Conservation (phyloP, 2,113 vertebrate genomes). For the Lamprologus speciosus region DNA sequence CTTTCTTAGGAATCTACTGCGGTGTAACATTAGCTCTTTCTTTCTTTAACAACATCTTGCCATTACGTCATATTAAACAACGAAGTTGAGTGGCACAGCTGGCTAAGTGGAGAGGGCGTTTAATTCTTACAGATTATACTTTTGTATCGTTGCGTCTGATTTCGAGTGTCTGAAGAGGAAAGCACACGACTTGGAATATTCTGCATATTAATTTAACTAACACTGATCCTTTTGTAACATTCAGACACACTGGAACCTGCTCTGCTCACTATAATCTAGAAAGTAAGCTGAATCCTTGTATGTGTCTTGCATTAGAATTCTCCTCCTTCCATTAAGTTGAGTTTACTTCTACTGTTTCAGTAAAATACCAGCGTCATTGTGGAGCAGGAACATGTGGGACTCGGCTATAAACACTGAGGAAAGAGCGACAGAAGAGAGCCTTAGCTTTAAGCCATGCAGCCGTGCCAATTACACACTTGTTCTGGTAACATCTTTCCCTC, state of each 20-base stretch:
- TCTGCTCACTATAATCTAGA: background rate
- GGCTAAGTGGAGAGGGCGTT: background rate
- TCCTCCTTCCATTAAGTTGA: background rate
- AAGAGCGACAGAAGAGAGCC: background rate
- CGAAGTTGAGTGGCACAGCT: background rate
- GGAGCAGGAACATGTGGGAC: background rate
- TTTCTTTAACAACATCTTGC: background rate
- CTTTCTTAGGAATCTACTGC: background rate
- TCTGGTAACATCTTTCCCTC: background rate
- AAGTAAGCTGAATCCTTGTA: background rate
- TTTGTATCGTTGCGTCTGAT: background rate
- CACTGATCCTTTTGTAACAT: background rate
- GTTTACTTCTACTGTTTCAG: background rate
- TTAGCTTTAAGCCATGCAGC: background rate
- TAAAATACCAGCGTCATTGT: background rate
- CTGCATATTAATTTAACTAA: background rate
- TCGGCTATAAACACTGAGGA: background rate
- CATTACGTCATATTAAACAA: background rate
- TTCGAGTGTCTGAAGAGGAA: background rate
- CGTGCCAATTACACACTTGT: background rate
- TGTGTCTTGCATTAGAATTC: background rate
- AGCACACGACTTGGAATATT: background rate
- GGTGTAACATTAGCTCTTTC: background rate
- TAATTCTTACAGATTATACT: background rate
- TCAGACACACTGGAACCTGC: background rate